phyloP scores from a whole-genome alignment of 2,797 vertebrate species.

The Caiman crocodilus region DNA sequence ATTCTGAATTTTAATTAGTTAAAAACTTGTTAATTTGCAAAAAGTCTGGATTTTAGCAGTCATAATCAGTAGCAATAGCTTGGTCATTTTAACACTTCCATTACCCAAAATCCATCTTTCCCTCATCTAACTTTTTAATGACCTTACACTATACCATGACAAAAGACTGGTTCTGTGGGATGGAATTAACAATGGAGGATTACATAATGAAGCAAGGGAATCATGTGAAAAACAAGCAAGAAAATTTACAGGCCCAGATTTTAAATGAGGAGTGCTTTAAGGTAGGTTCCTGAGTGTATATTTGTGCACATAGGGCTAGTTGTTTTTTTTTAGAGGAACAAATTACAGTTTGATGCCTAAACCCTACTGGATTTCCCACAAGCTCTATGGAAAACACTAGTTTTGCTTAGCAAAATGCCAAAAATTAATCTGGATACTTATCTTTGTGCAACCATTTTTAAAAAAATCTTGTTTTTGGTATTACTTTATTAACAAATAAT shows the following conservation, averaged over 20 bases:
- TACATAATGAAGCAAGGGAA: neutral
- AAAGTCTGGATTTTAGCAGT: neutral
- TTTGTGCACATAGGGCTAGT: neutral
- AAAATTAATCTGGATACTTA: neutral
- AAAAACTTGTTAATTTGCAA: neutral
- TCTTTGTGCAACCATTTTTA: slow-evolving; percentile 18
- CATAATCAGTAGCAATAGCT: neutral
- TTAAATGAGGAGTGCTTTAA: neutral
- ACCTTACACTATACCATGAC: neutral
- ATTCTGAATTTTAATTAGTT: neutral
- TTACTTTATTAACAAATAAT: slow-evolving; percentile 52
- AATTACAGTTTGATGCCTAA: neutral
- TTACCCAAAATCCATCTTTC: neutral
- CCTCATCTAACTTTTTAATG: neutral
- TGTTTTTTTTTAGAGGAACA: neutral
- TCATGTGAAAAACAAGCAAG: neutral
- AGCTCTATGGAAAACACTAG: neutral
- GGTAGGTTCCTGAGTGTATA: neutral
- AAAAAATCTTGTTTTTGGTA: slow-evolving; percentile 45
- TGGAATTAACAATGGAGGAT: neutral
- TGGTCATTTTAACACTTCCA: neutral
- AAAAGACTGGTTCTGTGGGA: neutral
- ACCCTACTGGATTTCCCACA: slow-evolving; percentile 28
- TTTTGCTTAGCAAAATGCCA: slow-evolving; percentile 23
- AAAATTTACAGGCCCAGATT: neutral